Conservation (phyloP, 2,888 invertebrate species). For the Dicyrtoma fusca region DNA sequence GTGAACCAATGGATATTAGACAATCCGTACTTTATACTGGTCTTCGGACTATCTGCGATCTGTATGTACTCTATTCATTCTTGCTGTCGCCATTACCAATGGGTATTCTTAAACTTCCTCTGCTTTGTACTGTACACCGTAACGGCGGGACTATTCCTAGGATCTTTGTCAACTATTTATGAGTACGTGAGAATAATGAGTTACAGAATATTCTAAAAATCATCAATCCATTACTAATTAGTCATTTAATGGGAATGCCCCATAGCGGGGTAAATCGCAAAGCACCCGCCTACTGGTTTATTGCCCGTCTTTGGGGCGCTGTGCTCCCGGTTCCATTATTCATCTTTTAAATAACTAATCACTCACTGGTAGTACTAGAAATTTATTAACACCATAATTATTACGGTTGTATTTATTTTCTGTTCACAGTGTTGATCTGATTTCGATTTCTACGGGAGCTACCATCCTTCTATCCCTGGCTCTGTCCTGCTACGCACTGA, state of each 20-base stretch:
- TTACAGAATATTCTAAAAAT: background rate
- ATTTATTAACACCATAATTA: background rate
- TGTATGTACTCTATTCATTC: conserved; percentile 21
- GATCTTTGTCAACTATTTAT: conserved; percentile 13
- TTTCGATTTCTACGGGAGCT: background rate
- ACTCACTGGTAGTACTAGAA: too few relatives aligned
- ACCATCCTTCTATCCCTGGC: conserved; percentile 20
- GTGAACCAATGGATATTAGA: conserved; percentile 11
- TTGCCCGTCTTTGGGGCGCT: too few relatives aligned
- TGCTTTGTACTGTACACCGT: conserved; percentile 32
- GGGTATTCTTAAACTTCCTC: conserved; percentile 21
- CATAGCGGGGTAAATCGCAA: too few relatives aligned
- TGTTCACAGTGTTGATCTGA: background rate
- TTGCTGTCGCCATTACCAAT: conserved; percentile 18
- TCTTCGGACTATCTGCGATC: conserved; percentile 15
- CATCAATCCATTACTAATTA: background rate
- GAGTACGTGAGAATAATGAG: conserved; percentile 1
- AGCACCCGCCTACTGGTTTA: too few relatives aligned
- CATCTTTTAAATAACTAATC: too few relatives aligned
- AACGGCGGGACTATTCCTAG: conserved; percentile 11
- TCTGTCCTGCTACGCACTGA: conserved; percentile 10
- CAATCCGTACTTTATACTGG: conserved; percentile 17
- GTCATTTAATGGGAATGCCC: background rate
- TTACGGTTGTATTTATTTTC: background rate
- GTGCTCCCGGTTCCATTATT: too few relatives aligned